A percentile compares a stretch with the other conserved stretches of the same genome.
Evolutionary conservation across 2,113 vertebrate species (phyloP).

Genomic region (Orthonyx spaldingii): DNA sequence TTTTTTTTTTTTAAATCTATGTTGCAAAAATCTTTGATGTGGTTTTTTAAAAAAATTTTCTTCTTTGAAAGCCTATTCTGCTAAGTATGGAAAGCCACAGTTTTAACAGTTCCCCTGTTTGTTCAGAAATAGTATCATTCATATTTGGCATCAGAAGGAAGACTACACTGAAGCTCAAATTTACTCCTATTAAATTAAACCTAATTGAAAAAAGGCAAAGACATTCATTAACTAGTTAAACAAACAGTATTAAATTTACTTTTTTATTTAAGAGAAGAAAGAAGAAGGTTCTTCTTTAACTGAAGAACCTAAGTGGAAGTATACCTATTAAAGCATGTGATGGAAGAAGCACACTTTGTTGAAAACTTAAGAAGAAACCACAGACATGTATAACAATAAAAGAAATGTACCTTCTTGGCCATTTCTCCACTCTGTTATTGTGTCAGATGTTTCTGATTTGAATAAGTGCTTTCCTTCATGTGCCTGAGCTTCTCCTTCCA

Average conservation of each 20-base stretch:
- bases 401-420: conserved; percentile 33
- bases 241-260: conserved; percentile 9
- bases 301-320: not conserved
- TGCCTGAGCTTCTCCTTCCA: conserved; percentile 20
- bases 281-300: not conserved
- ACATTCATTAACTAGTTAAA: conserved; percentile 34
- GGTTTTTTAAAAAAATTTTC: not conserved
- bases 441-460: conserved; percentile 48
- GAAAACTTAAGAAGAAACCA: conserved; percentile 37
- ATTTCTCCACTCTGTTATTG: not conserved
- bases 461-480: conserved; percentile 14
- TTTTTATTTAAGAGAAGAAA: conserved; percentile 45
- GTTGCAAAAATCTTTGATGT: conserved; percentile 30
- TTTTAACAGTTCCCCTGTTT: conserved; percentile 42
- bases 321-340: not conserved
- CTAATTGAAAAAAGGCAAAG: conserved; percentile 54
- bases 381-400: conserved; percentile 29
- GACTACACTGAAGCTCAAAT: conserved; percentile 30
- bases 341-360: not conserved
- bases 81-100: conserved; percentile 44
- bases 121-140: conserved; percentile 46
- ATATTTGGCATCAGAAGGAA: conserved; percentile 30
- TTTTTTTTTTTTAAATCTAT: not conserved
- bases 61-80: conserved; percentile 46
- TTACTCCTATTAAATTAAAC: conserved; percentile 58